Evolutionary conservation across 2,113 vertebrate genomes (phyloP), one percentile per base, ranked within the genome.

Genomic region (Typhlomys cinereus): DNA sequence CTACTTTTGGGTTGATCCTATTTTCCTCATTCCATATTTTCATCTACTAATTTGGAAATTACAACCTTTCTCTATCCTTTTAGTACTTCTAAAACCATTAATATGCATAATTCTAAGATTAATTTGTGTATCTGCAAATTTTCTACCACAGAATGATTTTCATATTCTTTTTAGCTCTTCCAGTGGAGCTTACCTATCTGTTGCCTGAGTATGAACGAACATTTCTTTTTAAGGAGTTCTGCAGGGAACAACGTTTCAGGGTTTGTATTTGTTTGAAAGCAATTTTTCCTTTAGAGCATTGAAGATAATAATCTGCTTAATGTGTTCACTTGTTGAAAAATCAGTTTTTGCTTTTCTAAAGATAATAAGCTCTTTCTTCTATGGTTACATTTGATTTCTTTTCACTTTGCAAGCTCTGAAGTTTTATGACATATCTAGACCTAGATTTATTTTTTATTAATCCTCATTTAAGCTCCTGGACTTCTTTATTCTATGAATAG

Each of bases 401-500:
- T 81, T 62, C 29, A 39, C 70, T 41, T 29, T 88, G 41, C 83
- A 87, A 36, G 29, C 23, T 75, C 59, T 81, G 21, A 92, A 76
- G 25, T 70, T 62, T 54, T 81, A 62, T 39, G 11, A 86, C 62
- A 23, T 73, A 48, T 78, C 20, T 36, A 73, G 27, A 64, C n/a
- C 20, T 80, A 27, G 20, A 62, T 81, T 93, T 94, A 39, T 69
- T 94, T 36, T 75, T 82, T 80, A 48, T 52, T 50, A 54, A 52
- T 61, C 25, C 31, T 83, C 48, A 36, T 85, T 57, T 46, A 64
- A 34, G 66, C 50, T 80, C 57, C 41, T 29, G 23, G 5, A 18
- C 10, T 66, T 69, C 12, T 52, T 91, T 67, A 67, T 39, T 54
- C 27, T 88, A 10, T 78, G n/a, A 57, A 66, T 12, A 66, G 31